Conservation (phyloP, 2,113 vertebrate genomes). For the Apodemus speciosus region DNA sequence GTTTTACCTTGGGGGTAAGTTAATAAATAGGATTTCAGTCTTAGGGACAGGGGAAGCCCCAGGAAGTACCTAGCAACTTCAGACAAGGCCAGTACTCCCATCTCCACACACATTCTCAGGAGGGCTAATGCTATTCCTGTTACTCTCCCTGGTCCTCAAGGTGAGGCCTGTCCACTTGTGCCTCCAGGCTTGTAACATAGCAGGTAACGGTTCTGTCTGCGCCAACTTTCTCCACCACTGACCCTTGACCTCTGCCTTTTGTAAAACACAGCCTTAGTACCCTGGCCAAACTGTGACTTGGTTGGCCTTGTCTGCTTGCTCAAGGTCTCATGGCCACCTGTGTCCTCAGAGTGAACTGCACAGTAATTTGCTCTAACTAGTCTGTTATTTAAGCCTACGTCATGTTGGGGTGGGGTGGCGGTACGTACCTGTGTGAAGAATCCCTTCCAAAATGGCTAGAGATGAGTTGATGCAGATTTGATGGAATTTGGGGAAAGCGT, state of each 20-base stretch:
- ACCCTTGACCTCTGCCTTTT: not conserved
- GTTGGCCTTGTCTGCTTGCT: not conserved
- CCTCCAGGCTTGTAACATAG: not conserved
- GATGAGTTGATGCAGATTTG: not conserved
- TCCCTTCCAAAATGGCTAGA: not conserved
- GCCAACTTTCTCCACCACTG: not conserved
- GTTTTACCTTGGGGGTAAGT: not conserved
- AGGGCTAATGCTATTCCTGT: not conserved
- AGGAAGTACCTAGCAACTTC: not conserved
- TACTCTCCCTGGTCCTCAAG: not conserved
- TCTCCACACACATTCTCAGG: not conserved
- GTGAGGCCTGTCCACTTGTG: not conserved
- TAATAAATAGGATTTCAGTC: not conserved
- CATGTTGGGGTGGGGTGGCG: not conserved
- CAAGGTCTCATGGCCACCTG: rapidly evolving
- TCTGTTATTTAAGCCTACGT: not conserved
- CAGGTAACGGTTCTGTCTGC: not conserved
- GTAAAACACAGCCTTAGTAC: not conserved
- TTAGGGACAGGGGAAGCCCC: not conserved
- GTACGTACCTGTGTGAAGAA: not conserved
- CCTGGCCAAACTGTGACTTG: not conserved
- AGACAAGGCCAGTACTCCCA: not conserved
- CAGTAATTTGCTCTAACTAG: not conserved
- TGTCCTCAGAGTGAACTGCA: not conserved
- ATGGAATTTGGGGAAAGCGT: not conserved